phyloP scores from a whole-genome alignment of 2,113 vertebrate genomes.

The Catharus minimus region DNA sequence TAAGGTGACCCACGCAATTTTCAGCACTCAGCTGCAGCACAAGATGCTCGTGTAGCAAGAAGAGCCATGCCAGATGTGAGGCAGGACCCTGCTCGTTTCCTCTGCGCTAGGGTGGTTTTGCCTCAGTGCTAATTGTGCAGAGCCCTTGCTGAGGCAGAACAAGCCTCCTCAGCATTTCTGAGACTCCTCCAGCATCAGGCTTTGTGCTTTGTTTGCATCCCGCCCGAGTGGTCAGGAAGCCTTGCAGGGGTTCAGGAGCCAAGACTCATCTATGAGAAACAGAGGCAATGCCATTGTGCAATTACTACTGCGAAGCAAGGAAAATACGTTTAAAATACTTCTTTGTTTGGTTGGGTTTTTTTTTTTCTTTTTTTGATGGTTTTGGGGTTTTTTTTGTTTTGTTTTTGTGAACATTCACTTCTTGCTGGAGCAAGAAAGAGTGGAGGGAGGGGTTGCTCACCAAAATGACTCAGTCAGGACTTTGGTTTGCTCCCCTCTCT shows the following conservation, averaged over 20 bases:
- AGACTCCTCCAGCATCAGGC: background rate
- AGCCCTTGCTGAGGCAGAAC: background rate
- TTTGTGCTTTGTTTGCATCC: background rate
- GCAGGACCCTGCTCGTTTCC: background rate
- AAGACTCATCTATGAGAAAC: background rate
- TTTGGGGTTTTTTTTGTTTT: background rate
- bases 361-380: background rate
- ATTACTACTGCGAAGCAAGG: background rate
- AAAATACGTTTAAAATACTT: background rate
- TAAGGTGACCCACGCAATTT: background rate
- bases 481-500: background rate
- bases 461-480: background rate
- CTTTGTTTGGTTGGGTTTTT: background rate
- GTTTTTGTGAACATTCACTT: background rate
- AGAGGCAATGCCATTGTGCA: background rate
- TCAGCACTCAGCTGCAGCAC: slow-evolving; percentile 15
- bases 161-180: background rate
- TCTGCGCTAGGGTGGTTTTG: background rate
- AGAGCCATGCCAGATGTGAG: slow-evolving; percentile 18
- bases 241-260: background rate
- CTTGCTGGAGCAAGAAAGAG: background rate
- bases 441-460: background rate
- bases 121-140: background rate
- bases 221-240: background rate
- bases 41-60: background rate